Percentiles rank a stretch among this genome's conserved stretches.
Evolutionary conservation across 2,888 invertebrate species (phyloP).

Genomic region (Smittia sp.): DNA sequence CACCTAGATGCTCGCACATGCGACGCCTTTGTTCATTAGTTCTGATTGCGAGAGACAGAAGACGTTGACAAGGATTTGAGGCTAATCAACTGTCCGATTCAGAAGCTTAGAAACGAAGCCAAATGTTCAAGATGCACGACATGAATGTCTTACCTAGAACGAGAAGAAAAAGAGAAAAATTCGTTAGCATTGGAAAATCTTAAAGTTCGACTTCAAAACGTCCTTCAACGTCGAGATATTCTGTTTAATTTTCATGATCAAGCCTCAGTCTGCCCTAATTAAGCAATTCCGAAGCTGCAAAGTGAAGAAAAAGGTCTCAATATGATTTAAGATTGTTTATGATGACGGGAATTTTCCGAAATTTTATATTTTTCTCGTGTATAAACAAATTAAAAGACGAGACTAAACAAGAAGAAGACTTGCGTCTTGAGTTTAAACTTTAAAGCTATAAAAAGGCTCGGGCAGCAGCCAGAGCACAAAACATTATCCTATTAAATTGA

Average conservation of each 20-base stretch:
- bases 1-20: no score
- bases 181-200: neutral
- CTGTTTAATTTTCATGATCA: conserved; percentile 6
- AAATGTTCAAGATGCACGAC: neutral
- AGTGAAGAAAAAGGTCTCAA: neutral
- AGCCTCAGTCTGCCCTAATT: neutral
- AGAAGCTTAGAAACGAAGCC: neutral
- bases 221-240: neutral
- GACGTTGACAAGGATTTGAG: neutral
- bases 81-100: neutral
- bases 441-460: conserved; percentile 12
- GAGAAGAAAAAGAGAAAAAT: conserved; percentile 6
- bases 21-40: neutral
- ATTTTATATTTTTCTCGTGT: neutral
- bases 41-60: neutral
- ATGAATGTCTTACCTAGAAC: neutral
- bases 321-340: conserved; percentile 3
- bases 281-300: neutral
- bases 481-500: conserved; percentile 29
- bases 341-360: neutral
- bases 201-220: no score
- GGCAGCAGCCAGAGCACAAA: neutral
- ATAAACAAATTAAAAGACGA: conserved; percentile 39
- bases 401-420: conserved; percentile 38
- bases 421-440: neutral